Conservation (phyloP, 2,113 vertebrate genomes). For the Procapra przewalskii region DNA sequence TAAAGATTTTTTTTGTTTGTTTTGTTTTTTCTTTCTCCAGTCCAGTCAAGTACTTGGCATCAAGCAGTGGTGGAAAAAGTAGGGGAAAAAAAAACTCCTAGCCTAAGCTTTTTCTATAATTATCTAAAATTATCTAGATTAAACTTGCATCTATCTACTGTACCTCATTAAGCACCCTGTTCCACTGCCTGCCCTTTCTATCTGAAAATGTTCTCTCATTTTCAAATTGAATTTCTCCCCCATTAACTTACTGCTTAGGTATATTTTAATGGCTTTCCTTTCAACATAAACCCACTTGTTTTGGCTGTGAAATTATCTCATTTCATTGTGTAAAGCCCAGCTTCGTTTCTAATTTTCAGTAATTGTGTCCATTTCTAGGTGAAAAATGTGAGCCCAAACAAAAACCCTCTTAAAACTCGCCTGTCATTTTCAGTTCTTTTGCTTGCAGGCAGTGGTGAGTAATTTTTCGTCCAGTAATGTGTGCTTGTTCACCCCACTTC, state of each 20-base stretch:
- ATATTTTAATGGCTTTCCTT: conserved; percentile 74
- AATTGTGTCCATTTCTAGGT: conserved; percentile 73
- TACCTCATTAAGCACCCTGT: conserved; percentile 73
- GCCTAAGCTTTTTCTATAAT: conserved; percentile 70
- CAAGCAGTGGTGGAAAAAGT: neutral
- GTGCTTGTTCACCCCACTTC: neutral
- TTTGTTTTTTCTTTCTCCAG: neutral
- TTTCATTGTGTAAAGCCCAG: conserved; percentile 68
- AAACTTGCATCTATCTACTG: conserved; percentile 72
- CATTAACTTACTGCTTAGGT: conserved; percentile 77
- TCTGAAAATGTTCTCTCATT: conserved; percentile 76
- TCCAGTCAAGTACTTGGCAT: conserved; percentile 53
- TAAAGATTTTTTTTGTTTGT: neutral
- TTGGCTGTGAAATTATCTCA: conserved; percentile 66
- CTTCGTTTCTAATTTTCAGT: conserved; percentile 70
- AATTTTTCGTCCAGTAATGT: conserved; percentile 44
- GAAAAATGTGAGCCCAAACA: conserved; percentile 58
- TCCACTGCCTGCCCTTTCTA: conserved; percentile 73
- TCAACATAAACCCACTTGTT: conserved; percentile 69
- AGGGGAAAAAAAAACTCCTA: neutral
- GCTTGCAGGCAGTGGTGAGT: conserved; percentile 16
- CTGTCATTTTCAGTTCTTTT: conserved; percentile 51
- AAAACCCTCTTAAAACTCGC: conserved; percentile 52
- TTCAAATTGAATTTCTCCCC: conserved; percentile 77
- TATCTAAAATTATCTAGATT: conserved; percentile 78